Percentiles rank a stretch among this genome's conserved stretches.
These are phyloP conservation scores for Leontopithecus rosalia DNA, from an alignment of 2,797 vertebrate species.

Conservation along the genomic window DNA sequence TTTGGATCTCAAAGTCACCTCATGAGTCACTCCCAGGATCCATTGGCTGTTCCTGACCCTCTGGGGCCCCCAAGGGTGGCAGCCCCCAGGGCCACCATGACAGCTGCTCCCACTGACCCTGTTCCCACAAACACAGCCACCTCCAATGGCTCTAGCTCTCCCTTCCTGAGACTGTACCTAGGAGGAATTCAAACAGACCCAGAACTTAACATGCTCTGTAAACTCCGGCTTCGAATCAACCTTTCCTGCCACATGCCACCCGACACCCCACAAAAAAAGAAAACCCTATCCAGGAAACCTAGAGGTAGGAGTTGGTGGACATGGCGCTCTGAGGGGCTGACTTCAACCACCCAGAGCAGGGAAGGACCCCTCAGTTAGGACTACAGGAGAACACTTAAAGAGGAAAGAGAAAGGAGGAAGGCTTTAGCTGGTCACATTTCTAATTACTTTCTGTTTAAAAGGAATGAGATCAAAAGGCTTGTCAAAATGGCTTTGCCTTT, in stretches of 20 bases:
- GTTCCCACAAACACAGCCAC: not conserved
- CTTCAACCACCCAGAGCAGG: not conserved
- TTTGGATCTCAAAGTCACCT: not conserved
- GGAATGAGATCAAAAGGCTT: not conserved
- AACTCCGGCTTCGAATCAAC: not conserved
- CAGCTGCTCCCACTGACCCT: not conserved
- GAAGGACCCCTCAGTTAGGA: not conserved
- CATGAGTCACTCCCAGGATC: not conserved
- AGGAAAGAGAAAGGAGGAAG: not conserved
- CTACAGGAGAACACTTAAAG: not conserved
- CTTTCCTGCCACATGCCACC: no score
- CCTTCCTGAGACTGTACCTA: not conserved
- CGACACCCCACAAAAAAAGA: not conserved
- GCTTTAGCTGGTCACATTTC: not conserved
- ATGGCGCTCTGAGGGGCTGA: not conserved
- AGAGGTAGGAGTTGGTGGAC: no score
- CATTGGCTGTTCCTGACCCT: not conserved
- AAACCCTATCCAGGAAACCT: not conserved
- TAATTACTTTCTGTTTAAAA: not conserved
- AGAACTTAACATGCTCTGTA: not conserved
- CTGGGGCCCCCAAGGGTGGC: not conserved
- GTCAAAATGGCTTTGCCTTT: slow-evolving; percentile 2
- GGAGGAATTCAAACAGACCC: not conserved
- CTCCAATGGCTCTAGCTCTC: not conserved
- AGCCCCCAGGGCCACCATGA: not conserved